Evolutionary conservation across 2,888 invertebrate genomes (phyloP).

Genomic region (Oxyteleia sp.): DNA sequence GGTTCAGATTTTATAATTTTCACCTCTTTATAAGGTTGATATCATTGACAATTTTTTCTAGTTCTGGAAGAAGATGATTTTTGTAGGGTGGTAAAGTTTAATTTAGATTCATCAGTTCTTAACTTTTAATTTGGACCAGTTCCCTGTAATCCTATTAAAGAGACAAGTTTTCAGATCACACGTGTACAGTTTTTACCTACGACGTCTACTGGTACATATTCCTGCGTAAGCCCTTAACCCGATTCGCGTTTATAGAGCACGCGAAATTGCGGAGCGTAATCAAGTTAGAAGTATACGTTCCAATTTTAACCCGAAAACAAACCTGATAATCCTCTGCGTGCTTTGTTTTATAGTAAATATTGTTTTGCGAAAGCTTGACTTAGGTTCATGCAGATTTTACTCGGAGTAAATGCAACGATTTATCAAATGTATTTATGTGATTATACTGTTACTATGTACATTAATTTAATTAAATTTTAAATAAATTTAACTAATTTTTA

Average conservation of each 20-base stretch:
- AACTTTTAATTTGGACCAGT: conserved; percentile 82
- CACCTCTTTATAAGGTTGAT: too few relatives aligned
- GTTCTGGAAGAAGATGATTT: not conserved
- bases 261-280: conserved; percentile 22
- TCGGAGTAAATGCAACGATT: too few relatives aligned
- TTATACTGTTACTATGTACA: too few relatives aligned
- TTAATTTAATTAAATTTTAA: too few relatives aligned
- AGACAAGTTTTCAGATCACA: conserved; percentile 79
- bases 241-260: conserved; percentile 55
- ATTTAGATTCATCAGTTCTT: too few relatives aligned
- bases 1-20: too few relatives aligned
- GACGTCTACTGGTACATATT: conserved; percentile 2
- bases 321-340: conserved; percentile 4
- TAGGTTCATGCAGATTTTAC: not conserved
- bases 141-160: conserved; percentile 82
- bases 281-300: conserved; percentile 11
- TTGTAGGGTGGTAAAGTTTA: conserved; percentile 40
- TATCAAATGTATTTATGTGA: too few relatives aligned
- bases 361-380: not conserved
- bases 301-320: conserved; percentile 21
- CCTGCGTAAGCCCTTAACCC: conserved; percentile 51
- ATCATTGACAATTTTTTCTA: not conserved
- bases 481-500: too few relatives aligned
- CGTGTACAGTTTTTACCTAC: conserved; percentile 22
- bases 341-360: not conserved